A percentile compares a stretch with the other conserved stretches of the same genome.
Conservation (phyloP, 2,113 vertebrate species). For the Dromaius novaehollandiae region DNA sequence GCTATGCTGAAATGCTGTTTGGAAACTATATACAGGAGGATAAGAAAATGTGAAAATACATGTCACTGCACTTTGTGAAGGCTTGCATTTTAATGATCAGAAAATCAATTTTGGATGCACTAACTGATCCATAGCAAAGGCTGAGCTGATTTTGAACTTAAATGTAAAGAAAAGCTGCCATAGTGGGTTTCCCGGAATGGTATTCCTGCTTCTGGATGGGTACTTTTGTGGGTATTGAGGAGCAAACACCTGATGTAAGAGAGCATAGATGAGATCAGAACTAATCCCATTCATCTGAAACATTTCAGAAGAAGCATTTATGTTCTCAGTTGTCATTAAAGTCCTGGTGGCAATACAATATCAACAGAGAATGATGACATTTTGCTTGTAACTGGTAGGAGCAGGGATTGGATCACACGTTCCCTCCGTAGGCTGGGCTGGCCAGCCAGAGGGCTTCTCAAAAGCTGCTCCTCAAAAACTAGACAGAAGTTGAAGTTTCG, state of each 20-base stretch:
- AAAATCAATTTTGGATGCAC: not conserved
- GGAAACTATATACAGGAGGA: not conserved
- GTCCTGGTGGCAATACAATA: not conserved
- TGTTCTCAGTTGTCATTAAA: not conserved
- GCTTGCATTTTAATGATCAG: slow-evolving; percentile 22
- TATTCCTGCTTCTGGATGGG: not conserved
- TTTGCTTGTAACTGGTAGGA: not conserved
- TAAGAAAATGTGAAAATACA: slow-evolving; percentile 3
- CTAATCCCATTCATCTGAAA: not conserved
- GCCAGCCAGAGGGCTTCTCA: not conserved
- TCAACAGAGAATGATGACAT: not conserved
- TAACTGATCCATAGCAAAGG: not conserved
- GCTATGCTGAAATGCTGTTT: not conserved
- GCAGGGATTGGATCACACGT: not conserved
- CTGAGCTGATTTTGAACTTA: not conserved
- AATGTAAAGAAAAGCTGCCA: not conserved
- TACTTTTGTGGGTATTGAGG: not conserved
- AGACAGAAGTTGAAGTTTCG: not conserved
- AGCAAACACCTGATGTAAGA: not conserved
- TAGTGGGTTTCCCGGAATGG: not conserved
- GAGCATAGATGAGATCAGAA: not conserved
- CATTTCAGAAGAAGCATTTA: not conserved
- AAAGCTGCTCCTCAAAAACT: not conserved
- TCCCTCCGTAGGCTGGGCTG: not conserved
- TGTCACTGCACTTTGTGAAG: not conserved